Conservation (phyloP, 2,888 invertebrate species). For the Frankliniella fusca region DNA sequence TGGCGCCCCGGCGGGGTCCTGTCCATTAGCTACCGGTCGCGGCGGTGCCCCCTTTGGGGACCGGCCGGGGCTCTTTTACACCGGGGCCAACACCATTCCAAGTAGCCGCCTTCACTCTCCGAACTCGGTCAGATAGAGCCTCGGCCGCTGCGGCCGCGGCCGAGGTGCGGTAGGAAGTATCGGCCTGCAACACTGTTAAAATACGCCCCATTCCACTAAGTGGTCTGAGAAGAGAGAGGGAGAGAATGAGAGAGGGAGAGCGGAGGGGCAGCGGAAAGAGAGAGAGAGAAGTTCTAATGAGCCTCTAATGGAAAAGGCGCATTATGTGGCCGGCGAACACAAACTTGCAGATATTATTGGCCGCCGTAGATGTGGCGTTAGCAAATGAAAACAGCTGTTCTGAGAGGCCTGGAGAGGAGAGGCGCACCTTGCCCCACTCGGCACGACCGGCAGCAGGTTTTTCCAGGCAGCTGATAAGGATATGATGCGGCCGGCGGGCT, state of each 20-base stretch:
- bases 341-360: slow-evolving; percentile 26
- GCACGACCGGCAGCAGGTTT: background rate
- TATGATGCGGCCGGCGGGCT: background rate
- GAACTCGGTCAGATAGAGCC: background rate
- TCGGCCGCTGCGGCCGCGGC: background rate
- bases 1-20: too few species aligned
- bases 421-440: background rate
- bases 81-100: background rate
- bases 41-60: too few species aligned
- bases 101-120: slow-evolving; percentile 18
- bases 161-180: too few species aligned
- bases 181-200: background rate
- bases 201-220: background rate
- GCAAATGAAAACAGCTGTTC: too few species aligned
- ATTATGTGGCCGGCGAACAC: background rate
- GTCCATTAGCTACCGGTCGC: too few species aligned
- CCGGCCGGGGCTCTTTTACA: background rate
- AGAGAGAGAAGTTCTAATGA: too few species aligned
- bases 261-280: too few species aligned
- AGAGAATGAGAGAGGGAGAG: too few species aligned
- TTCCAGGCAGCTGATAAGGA: background rate
- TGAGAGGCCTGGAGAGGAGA: background rate
- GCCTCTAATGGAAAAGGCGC: background rate
- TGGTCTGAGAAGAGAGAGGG: background rate
- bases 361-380: background rate